These are phyloP conservation scores for Tetraodon nigroviridis DNA, from an alignment of 2,113 vertebrate species.

Conservation along the genomic window DNA sequence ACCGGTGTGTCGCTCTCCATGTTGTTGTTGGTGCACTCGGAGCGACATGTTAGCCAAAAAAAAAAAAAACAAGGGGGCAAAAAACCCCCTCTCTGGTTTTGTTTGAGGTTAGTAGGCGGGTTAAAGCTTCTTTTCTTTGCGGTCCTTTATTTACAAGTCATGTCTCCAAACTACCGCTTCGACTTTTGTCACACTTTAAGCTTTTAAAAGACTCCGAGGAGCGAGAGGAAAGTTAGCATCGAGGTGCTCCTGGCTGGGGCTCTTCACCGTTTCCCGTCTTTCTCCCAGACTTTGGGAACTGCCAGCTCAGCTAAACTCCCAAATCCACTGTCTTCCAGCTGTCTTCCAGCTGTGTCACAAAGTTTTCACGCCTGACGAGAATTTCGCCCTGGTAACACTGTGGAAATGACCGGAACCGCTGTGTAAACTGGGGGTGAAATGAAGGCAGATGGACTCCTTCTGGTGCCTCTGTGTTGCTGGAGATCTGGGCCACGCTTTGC, in stretches of 20 bases:
- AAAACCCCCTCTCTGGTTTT: too few relatives aligned
- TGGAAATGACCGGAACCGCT: slow-evolving; percentile 1
- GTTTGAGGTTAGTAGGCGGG: slow-evolving; percentile 11
- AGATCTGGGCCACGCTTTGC: slow-evolving; percentile 10
- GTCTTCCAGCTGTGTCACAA: slow-evolving; percentile 39
- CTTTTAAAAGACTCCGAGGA: neutral
- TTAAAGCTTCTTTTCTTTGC: slow-evolving; percentile 15
- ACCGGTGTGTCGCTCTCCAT: slow-evolving; percentile 26
- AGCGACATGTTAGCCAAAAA: slow-evolving; percentile 22
- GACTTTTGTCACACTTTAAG: neutral
- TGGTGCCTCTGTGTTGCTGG: slow-evolving; percentile 6
- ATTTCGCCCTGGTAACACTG: slow-evolving; percentile 27
- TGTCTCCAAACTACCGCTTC: neutral
- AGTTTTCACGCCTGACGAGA: slow-evolving; percentile 29
- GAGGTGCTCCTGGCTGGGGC: neutral
- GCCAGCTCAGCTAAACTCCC: slow-evolving; percentile 65
- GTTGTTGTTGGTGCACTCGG: slow-evolving; percentile 38
- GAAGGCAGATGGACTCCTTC: neutral
- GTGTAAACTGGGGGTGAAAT: slow-evolving; percentile 8
- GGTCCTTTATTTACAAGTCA: neutral
- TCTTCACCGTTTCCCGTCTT: slow-evolving; percentile 42
- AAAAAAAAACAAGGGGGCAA: neutral
- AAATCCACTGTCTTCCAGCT: neutral
- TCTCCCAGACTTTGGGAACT: slow-evolving; percentile 52
- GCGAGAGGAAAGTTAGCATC: slow-evolving; percentile 9